phyloP scores from a whole-genome alignment of 2,888 invertebrate genomes.

The Lasioglossum morio region DNA sequence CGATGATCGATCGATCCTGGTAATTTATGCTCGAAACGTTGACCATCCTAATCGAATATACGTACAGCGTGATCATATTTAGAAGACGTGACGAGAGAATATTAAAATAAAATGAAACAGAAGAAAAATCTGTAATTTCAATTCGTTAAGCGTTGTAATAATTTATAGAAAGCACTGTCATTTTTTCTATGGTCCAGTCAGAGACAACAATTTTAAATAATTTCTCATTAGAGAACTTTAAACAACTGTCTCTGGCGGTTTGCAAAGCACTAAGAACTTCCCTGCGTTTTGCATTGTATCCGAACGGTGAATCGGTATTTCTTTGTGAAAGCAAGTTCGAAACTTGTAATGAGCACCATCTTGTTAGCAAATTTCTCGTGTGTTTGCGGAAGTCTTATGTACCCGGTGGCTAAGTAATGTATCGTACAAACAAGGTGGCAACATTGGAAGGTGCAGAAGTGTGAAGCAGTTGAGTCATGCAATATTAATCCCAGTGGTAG shows the following conservation, averaged over 20 bases:
- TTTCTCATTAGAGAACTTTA: conserved; percentile 14
- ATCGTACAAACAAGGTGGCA: neutral
- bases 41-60: conserved; percentile 1
- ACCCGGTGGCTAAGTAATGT: neutral
- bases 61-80: too few species aligned
- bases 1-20: conserved; percentile 22
- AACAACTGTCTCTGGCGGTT: conserved; percentile 1
- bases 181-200: neutral
- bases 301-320: neutral
- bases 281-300: neutral
- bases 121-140: neutral
- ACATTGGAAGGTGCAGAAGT: neutral
- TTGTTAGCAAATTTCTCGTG: conserved; percentile 13
- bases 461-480: neutral
- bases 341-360: conserved; percentile 13
- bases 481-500: too few species aligned
- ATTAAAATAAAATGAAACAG: neutral
- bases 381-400: neutral
- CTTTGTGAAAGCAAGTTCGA: neutral
- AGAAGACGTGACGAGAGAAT: neutral
- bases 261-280: conserved; percentile 4
- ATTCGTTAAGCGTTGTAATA: neutral
- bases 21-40: conserved; percentile 23
- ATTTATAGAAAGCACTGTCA: neutral
- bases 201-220: neutral